Evolutionary conservation across 2,797 vertebrate genomes (phyloP), one percentile per base, ranked within the genome.

Genomic region (Poeciliopsis turneri): DNA sequence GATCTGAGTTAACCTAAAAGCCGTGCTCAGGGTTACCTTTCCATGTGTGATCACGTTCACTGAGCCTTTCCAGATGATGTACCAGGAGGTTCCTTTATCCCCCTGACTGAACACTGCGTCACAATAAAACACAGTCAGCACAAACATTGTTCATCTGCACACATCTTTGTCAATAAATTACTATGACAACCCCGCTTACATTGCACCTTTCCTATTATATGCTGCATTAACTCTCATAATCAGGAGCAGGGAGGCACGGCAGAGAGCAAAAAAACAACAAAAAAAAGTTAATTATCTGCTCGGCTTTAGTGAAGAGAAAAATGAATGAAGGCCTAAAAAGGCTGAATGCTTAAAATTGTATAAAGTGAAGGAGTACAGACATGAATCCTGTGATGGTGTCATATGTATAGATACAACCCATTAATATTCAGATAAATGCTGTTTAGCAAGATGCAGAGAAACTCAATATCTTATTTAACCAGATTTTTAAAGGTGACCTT

Each of bases 61-160:
- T 0, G 98, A 99, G 33, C 98, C 98, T 92, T 98, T 99, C 98
- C 98, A 99, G 94, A 99, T 97, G 89, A 99, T 99, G 94, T 98
- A 99, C 98, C 98, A 99, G 0, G 98, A 99, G 0, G 97, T 98
- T 74, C 97, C 98, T 89, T 98, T 99, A 88, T 99, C 98, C 2
- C 98, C 98, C 86, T 99, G 98, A 93, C 97, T 99, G 93, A 99
- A 99, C 94, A 99, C 98, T 99, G 81, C 0, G 53, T 82, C 47
- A 78, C 55, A 91, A 47, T 43, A 64, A 74, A 79, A 70, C 6
- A 81, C 66, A 72, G 16, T 78, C 55, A 76, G 16, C 30, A 74
- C 15, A 5, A 46, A 77, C 28, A 59, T 15, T 0, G 9, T 23
- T 69, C 55, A 61, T 20, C 77, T 20, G 80, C 43, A 84, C 64